Evolutionary conservation across 2,888 invertebrate species (phyloP).

Genomic region (Cantharis rustica): DNA sequence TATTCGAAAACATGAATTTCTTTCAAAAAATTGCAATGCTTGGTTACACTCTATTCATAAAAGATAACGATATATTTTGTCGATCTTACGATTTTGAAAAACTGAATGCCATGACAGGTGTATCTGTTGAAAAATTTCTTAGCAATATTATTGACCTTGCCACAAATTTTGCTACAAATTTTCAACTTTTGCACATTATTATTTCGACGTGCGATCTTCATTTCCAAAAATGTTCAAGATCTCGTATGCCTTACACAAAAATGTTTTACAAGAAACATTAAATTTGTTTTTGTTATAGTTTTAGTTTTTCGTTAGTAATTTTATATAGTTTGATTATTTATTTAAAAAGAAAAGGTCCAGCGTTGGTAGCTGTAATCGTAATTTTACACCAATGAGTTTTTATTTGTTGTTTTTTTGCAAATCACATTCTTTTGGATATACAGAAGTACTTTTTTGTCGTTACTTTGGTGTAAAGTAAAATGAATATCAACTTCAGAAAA

Average conservation of each 20-base stretch:
- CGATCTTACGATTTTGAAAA: not conserved
- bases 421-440: too few species aligned
- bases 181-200: not conserved
- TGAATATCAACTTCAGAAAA: too few species aligned
- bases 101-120: not conserved
- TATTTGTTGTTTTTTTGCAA: too few species aligned
- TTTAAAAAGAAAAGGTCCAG: not conserved
- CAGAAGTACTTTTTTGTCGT: too few species aligned
- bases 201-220: not conserved
- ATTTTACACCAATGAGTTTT: too few species aligned
- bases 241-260: constrained; percentile 7
- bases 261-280: not conserved
- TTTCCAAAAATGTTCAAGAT: not conserved
- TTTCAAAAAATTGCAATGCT: not conserved
- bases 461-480: too few species aligned
- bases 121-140: not conserved
- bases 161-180: constrained; percentile 3
- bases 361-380: too few species aligned
- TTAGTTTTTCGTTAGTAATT: not conserved
- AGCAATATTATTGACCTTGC: not conserved
- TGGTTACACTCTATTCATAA: not conserved
- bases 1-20: not conserved
- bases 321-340: not conserved
- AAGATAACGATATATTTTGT: not conserved
- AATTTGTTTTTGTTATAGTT: not conserved